Percentiles rank a stretch among this genome's conserved stretches.
Evolutionary conservation across 2,113 vertebrate species (phyloP).

Genomic region (Campylomormyrus numenius): DNA sequence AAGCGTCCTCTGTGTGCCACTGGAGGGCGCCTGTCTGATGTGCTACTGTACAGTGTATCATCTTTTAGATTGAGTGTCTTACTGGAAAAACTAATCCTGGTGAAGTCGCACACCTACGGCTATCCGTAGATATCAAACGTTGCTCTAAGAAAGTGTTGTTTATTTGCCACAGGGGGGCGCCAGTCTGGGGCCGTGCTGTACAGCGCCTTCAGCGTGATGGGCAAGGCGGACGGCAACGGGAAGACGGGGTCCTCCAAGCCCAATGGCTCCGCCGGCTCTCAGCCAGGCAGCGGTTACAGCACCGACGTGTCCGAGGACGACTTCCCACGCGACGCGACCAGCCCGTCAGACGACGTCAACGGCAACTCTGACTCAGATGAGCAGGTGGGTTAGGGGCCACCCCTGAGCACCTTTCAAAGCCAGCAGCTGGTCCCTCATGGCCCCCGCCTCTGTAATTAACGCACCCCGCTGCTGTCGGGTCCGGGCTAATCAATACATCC

Average conservation of each 20-base stretch:
- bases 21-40: conserved; percentile 80
- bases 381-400: conserved; percentile 60
- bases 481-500: neutral
- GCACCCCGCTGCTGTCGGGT: neutral
- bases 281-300: conserved; percentile 95
- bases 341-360: conserved; percentile 79
- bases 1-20: neutral
- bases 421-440: neutral
- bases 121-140: neutral
- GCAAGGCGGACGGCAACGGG: conserved; percentile 61
- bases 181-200: conserved; percentile 90
- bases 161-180: conserved; percentile 55
- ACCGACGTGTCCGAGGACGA: conserved; percentile 94
- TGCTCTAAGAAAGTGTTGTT: neutral
- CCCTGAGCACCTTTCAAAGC: neutral
- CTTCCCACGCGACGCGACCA: conserved; percentile 74
- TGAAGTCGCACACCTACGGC: neutral
- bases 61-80: neutral
- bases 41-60: conserved; percentile 67
- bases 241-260: conserved; percentile 75
- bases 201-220: conserved; percentile 80
- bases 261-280: conserved; percentile 88
- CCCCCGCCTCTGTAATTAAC: neutral
- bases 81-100: neutral
- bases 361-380: conserved; percentile 91